A percentile compares a stretch with the other conserved stretches of the same genome.
phyloP scores from a whole-genome alignment of 2,113 vertebrate species.

The Corydoras sp. region DNA sequence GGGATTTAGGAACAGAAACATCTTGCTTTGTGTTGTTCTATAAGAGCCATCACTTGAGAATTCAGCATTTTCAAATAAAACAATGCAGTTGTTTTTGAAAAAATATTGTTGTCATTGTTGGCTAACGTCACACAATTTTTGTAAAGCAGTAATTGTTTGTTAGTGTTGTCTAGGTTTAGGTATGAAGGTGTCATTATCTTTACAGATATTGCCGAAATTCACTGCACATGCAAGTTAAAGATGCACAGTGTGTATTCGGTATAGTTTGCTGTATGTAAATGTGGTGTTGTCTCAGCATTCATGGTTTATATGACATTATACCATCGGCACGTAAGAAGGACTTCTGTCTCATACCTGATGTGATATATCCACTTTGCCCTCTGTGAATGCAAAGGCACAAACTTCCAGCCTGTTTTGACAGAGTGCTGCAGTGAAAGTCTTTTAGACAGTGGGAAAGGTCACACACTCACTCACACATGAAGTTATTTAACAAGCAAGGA shows the following conservation, averaged over 20 bases:
- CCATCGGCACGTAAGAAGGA: slow-evolving; percentile 51
- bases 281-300: not conserved
- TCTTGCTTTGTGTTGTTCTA: too few species aligned
- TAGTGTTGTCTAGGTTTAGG: slow-evolving; percentile 13
- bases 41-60: too few species aligned
- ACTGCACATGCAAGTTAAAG: not conserved
- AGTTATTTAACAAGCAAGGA: slow-evolving; percentile 29
- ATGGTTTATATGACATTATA: slow-evolving; percentile 29
- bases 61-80: too few species aligned
- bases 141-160: not conserved
- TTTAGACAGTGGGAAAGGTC: slow-evolving; percentile 28
- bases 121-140: too few species aligned
- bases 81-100: too few species aligned
- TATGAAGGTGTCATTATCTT: slow-evolving; percentile 16
- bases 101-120: too few species aligned
- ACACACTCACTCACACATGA: slow-evolving; percentile 24
- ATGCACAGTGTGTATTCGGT: too few species aligned
- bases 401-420: not conserved
- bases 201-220: not conserved
- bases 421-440: slow-evolving; percentile 19
- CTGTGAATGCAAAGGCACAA: slow-evolving; percentile 26
- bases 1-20: too few species aligned
- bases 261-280: not conserved
- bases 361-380: slow-evolving; percentile 45
- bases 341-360: slow-evolving; percentile 52